Evolutionary conservation across 92 coral and sea anemone genomes (phyloP).

Genomic region (Epizoanthus rinbou): DNA sequence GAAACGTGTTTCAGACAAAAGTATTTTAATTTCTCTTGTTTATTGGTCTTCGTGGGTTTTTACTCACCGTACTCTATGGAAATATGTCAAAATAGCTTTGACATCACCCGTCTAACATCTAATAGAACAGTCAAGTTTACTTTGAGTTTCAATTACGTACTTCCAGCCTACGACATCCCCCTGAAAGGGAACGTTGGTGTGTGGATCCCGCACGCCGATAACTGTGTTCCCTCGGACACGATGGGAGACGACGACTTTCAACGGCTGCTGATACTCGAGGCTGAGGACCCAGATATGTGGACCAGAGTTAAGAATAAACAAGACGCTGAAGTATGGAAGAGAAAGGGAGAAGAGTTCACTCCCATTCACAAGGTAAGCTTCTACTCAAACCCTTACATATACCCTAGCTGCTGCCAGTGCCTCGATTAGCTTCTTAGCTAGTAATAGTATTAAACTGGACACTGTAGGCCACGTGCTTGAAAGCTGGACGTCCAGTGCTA

Average conservation of each 20-base stretch:
- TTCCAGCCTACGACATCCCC: conserved; percentile 35
- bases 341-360: conserved; percentile 69
- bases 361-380: conserved; percentile 79
- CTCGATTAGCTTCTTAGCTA: too few relatives aligned
- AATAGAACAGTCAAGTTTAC: neutral
- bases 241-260: conserved; percentile 87
- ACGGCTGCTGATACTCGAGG: conserved; percentile 77
- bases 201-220: conserved; percentile 37
- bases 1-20: too few relatives aligned
- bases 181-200: conserved; percentile 40
- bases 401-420: too few relatives aligned
- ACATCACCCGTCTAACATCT: neutral
- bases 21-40: too few relatives aligned
- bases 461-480: too few relatives aligned
- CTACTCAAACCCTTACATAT: too few relatives aligned
- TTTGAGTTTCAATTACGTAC: neutral
- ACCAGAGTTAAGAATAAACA: conserved; percentile 72
- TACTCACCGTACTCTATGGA: neutral
- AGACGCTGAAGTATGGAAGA: conserved; percentile 87
- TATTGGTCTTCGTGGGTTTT: too few relatives aligned
- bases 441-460: too few relatives aligned
- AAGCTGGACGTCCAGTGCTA: too few relatives aligned
- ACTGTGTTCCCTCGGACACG: conserved; percentile 83
- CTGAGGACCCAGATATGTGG: conserved; percentile 82
- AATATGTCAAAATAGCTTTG: neutral